Evolutionary conservation across 2,797 vertebrate species (phyloP), one percentile per base, ranked within the genome.

Genomic region (Darevskia mixta): DNA sequence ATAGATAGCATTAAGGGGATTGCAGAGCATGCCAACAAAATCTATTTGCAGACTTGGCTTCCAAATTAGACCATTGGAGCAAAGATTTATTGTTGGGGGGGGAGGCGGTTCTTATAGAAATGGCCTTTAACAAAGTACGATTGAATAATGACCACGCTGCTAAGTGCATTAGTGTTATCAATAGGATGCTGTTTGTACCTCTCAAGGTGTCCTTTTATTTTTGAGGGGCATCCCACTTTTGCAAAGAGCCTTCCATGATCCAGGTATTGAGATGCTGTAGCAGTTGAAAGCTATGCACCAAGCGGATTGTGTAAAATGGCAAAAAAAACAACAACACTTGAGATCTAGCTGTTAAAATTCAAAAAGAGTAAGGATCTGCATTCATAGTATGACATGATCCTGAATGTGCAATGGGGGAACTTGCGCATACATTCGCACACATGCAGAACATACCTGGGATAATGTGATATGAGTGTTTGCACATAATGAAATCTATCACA

Each of bases 11-110:
- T 95, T 96, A 95, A 89, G 0, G 0, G 85, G 90, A 93, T 91
- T 93, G 89, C 90, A 90, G 79, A 89, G 92, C 83, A 92, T 95
- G 94, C 94, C 94, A 95, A 91, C 90, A 87, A 86, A 89, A 89
- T 32, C 86, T 91, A 76, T 90, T 91, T 95, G 88, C 90, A 91
- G 90, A 93, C 92, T 93, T 92, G 94, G 90, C 90, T 94, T 93
- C 88, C 91, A 95, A 94, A 95, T 95, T 94, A 94, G 89, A 94
- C 88, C 92, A 95, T 93, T 95, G 89, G 5, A 90, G 90, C 86
- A 92, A 85, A 92, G 91, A 94, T 87, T 82, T 93, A 93, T 94
- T 86, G 49, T 49, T 49, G 11, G 49, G 49, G 92, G 86, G 89
- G 77, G 83, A 7, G 29, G 32, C 3, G n/a, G 15, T 90, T 90